Conservation (phyloP, 2,888 invertebrate species). For the Tridacna crocea region DNA sequence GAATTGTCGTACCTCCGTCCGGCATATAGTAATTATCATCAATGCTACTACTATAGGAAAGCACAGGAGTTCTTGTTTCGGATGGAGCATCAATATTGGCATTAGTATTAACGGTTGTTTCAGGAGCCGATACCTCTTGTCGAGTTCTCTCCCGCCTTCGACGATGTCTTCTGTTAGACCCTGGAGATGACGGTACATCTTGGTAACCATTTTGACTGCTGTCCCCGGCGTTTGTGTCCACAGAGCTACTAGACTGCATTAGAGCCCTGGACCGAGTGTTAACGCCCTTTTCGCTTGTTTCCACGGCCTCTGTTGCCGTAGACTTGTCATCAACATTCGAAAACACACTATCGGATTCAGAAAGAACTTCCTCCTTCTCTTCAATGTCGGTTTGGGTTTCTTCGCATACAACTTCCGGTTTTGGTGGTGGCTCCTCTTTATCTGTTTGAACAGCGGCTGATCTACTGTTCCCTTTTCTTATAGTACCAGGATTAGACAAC, state of each 20-base stretch:
- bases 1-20: conserved; percentile 60
- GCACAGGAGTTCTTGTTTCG: conserved; percentile 56
- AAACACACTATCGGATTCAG: conserved; percentile 59
- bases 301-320: conserved; percentile 73
- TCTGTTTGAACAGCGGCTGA: conserved; percentile 67
- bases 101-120: conserved; percentile 53
- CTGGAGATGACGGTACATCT: conserved; percentile 59
- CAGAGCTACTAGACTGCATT: conserved; percentile 57
- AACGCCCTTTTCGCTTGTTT: conserved; percentile 80
- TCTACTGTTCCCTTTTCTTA: conserved; percentile 55
- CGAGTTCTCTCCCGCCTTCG: conserved; percentile 73
- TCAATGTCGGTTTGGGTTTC: conserved; percentile 68
- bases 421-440: conserved; percentile 61
- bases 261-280: conserved; percentile 78
- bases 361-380: conserved; percentile 46
- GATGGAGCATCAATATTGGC: conserved; percentile 52
- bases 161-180: conserved; percentile 60
- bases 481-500: conserved; percentile 54
- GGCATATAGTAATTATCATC: conserved; percentile 75
- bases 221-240: conserved; percentile 53
- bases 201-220: conserved; percentile 56
- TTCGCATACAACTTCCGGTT: conserved; percentile 53
- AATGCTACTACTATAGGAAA: conserved; percentile 79
- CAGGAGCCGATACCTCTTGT: conserved; percentile 74
- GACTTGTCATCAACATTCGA: conserved; percentile 69